Conservation (phyloP, 2,888 invertebrate species). For the Hofmannophila pseudospretella region DNA sequence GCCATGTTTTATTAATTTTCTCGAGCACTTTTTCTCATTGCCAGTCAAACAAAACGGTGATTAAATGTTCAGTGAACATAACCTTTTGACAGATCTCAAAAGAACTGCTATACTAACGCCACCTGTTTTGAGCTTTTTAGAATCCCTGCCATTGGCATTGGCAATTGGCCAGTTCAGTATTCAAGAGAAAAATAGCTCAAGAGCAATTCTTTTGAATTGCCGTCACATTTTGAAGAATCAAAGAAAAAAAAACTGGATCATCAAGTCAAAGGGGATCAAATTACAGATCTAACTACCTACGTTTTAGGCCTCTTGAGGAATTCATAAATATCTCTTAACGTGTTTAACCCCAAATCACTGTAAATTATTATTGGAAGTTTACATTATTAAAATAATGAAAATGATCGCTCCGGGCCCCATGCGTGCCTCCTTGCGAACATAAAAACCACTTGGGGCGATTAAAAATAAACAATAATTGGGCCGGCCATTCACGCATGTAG, state of each 20-base stretch:
- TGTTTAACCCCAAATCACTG: conserved; percentile 77
- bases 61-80: no score
- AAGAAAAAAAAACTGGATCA: conserved; percentile 38
- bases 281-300: conserved; percentile 60
- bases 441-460: conserved; percentile 77
- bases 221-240: conserved; percentile 29
- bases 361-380: conserved; percentile 78
- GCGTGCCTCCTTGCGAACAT: conserved; percentile 74
- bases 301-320: conserved; percentile 50
- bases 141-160: no score
- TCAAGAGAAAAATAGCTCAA: no score
- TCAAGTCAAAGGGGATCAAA: conserved; percentile 55
- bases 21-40: no score
- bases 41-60: no score
- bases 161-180: no score
- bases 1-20: no score
- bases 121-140: no score
- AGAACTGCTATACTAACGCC: no score
- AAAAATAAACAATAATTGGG: conserved; percentile 79
- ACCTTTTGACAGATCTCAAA: no score
- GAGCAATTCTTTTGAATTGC: no score
- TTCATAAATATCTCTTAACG: conserved; percentile 74
- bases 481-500: conserved; percentile 77
- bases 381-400: conserved; percentile 79
- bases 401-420: conserved; percentile 72